Conservation (phyloP, 1,140 invertebrate genomes). For the Psilanteris sp. region DNA sequence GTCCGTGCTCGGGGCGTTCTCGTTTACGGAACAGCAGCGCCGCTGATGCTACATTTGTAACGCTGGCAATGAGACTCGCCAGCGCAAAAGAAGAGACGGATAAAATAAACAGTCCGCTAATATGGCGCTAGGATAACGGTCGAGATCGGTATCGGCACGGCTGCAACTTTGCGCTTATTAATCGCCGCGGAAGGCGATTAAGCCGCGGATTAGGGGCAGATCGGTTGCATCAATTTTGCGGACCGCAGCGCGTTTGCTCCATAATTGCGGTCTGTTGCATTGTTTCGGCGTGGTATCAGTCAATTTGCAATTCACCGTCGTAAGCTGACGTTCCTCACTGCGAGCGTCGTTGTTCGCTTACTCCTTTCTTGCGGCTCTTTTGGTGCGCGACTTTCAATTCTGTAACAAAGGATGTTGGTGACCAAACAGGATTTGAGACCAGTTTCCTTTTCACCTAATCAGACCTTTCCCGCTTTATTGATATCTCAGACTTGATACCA, state of each 20-base stretch:
- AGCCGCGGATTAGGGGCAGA: neutral
- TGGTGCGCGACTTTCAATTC: no score
- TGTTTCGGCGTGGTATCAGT: no score
- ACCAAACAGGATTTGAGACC: no score
- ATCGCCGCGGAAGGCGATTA: constrained; percentile 29
- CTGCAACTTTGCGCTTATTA: constrained; percentile 29
- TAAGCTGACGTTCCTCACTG: no score
- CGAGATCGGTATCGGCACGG: constrained; percentile 30
- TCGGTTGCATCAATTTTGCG: constrained; percentile 1
- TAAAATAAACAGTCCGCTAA: constrained; percentile 50
- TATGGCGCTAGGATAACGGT: constrained; percentile 50
- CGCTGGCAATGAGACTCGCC: constrained; percentile 8
- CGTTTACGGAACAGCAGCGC: constrained; percentile 48
- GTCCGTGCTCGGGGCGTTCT: constrained; percentile 35
- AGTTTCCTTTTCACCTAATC: no score
- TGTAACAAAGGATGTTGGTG: no score
- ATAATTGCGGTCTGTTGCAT: no score
- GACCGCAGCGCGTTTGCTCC: neutral
- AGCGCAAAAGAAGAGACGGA: constrained; percentile 2
- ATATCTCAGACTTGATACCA: no score
- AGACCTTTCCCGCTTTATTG: no score
- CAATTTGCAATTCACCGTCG: no score
- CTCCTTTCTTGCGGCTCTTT: no score
- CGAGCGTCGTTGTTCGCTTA: no score
- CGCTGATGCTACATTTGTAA: constrained; percentile 58